These are phyloP conservation scores for Anadara kagoshimensis DNA, from an alignment of 1,140 invertebrate genomes.

Conservation along the genomic window DNA sequence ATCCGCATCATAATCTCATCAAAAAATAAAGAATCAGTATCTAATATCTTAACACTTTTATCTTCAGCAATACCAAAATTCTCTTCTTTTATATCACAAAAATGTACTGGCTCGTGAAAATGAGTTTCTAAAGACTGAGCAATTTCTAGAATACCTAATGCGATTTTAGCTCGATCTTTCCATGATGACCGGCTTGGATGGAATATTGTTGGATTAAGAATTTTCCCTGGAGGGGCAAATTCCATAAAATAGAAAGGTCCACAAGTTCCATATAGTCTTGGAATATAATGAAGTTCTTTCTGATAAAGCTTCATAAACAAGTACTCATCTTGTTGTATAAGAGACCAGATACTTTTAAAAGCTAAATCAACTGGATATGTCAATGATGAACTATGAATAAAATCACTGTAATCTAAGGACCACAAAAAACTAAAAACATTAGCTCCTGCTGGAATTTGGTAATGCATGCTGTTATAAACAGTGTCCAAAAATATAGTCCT, in stretches of 20 bases:
- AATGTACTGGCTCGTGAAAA: slow-evolving; percentile 77
- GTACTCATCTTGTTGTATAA: slow-evolving; percentile 82
- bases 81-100: slow-evolving; percentile 81
- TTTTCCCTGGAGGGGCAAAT: slow-evolving; percentile 73
- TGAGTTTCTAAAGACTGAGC: slow-evolving; percentile 77
- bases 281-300: slow-evolving; percentile 78
- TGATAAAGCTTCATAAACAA: slow-evolving; percentile 78
- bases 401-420: slow-evolving; percentile 44
- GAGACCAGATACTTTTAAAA: slow-evolving; percentile 79
- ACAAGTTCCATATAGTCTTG: slow-evolving; percentile 81
- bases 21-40: slow-evolving; percentile 75
- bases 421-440: slow-evolving; percentile 53
- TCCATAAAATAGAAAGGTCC: slow-evolving; percentile 80
- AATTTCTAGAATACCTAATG: slow-evolving; percentile 79
- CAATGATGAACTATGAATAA: slow-evolving; percentile 26
- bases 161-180: slow-evolving; percentile 70
- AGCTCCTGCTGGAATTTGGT: slow-evolving; percentile 21
- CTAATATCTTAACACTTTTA: slow-evolving; percentile 76
- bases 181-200: slow-evolving; percentile 73
- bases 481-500: slow-evolving; percentile 37
- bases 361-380: slow-evolving; percentile 25
- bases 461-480: slow-evolving; percentile 24
- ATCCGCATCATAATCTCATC: slow-evolving; percentile 38
- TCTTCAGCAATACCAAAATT: slow-evolving; percentile 80
- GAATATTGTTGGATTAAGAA: slow-evolving; percentile 58